Base-by-base conservation (phyloP, 1,140 invertebrate genomes). In the Zaprionus capensis region DNA sequence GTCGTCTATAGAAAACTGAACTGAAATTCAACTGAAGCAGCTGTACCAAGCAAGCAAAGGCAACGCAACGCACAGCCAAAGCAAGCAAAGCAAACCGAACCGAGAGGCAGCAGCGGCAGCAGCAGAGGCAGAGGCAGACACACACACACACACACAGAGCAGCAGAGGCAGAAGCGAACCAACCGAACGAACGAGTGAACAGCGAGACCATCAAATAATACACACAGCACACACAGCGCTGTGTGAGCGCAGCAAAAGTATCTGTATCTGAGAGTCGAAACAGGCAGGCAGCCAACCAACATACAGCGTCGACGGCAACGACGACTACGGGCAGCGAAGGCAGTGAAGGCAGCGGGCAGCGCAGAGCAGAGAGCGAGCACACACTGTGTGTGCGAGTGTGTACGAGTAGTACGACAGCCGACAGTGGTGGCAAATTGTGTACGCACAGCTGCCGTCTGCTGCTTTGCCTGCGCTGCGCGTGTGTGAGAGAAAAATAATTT, bases 1-100 rank as follows among this genome's bases (percentile, higher is more conserved):
- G 79, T 69, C 82, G 79, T 65, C 84, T 83, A 88, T 88, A 88
- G 84, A 82, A 83, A 88, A 78, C 86, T 88, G 85, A 90, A 90
- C 85, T 90, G 85, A 90, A 90, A 90, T 91, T 91, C 79, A 82
- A 90, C 85, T 90, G 85, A 90, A 91, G 85, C 85, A 91, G 85
- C 85, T 90, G 85, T 90, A 90, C 85, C 86, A 88, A 78, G 81
- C 67, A 82, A 79, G 38, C 41, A 46, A 46, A 49, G 36, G 46
- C 49, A 56, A 56, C 28, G 69, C 78, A 86, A 83, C 31, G 76
- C 76, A 65, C 7, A 9, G 31, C 31, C 31, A 34, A 34, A 34
- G 31, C 31, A 72, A 81, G 64, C 79, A 76, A 75, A 80, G 77
- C 71, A 71, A 81, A 74, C 34, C 71, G 55, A 73, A 20, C 28